Evolutionary conservation across 1,140 invertebrate species (phyloP).

Genomic region (Solenopsis invicta): DNA sequence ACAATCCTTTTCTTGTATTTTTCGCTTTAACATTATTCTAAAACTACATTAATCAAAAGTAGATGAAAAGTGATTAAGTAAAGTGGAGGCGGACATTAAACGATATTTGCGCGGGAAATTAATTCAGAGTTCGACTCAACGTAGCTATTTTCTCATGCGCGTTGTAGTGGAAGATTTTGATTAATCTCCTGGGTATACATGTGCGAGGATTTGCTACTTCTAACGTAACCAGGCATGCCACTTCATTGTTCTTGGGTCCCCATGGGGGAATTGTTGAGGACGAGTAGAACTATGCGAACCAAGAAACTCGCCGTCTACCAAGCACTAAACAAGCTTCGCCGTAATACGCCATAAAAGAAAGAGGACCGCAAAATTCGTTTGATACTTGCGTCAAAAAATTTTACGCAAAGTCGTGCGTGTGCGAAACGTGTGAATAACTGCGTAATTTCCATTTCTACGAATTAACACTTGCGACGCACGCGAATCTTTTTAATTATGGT

Average conservation of each 20-base stretch:
- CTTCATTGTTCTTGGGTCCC: conserved; percentile 39
- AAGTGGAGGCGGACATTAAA: conserved; percentile 1
- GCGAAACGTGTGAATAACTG: background rate
- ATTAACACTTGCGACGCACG: conserved; percentile 50
- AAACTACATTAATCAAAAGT: background rate
- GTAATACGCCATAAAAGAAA: conserved; percentile 29
- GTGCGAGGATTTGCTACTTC: conserved; percentile 57
- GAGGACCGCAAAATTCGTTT: background rate
- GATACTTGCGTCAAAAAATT: conserved; percentile 1
- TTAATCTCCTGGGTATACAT: conserved; percentile 57
- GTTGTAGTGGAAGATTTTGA: conserved; percentile 62
- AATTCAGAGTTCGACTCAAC: conserved; percentile 36
- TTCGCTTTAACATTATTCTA: background rate
- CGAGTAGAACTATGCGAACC: conserved; percentile 52
- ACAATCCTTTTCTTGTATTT: background rate
- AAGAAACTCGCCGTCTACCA: conserved; percentile 46
- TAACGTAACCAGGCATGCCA: conserved; percentile 56
- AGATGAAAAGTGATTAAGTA: background rate
- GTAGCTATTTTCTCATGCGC: conserved; percentile 59
- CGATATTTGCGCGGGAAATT: conserved; percentile 41
- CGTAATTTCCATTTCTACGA: conserved; percentile 49
- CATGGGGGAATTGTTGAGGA: conserved; percentile 53
- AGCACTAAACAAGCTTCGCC: conserved; percentile 38
- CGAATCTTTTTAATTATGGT: conserved; percentile 62
- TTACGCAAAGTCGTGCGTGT: background rate